Conservation (phyloP, 2,888 invertebrate species). For the Agonopterix heracliana region DNA sequence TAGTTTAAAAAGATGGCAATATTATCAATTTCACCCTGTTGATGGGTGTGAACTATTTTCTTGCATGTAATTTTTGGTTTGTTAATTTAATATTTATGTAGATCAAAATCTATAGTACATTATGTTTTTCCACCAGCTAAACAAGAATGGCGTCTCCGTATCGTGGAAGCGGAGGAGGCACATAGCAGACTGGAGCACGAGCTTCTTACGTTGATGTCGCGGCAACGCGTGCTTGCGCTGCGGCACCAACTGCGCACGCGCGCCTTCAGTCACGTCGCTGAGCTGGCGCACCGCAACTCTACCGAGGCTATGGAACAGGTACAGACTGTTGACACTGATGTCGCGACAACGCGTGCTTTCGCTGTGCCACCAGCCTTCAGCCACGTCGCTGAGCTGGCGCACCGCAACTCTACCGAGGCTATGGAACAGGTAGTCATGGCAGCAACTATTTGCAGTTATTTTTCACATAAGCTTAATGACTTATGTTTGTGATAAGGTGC, state of each 20-base stretch:
- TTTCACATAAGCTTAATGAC: no score
- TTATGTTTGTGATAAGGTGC: no score
- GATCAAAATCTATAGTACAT: neutral
- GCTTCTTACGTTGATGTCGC: conserved; percentile 38
- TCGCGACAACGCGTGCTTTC: conserved; percentile 48
- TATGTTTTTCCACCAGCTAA: conserved; percentile 19
- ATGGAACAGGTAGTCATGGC: conserved; percentile 62
- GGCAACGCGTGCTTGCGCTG: conserved; percentile 51
- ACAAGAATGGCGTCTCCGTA: conserved; percentile 43
- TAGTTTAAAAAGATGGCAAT: no score
- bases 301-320: conserved; percentile 57
- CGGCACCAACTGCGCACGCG: conserved; percentile 46
- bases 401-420: conserved; percentile 54
- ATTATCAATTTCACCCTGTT: no score
- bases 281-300: conserved; percentile 57
- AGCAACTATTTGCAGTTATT: no score
- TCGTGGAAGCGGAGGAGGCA: conserved; percentile 22
- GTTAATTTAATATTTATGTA: no score
- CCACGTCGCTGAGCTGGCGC: conserved; percentile 50
- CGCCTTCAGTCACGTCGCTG: conserved; percentile 44
- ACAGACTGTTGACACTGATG: conserved; percentile 37
- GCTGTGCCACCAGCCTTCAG: conserved; percentile 42
- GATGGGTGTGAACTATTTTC: no score
- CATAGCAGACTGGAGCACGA: conserved; percentile 25
- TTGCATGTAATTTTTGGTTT: no score